Conservation (phyloP, 1,140 invertebrate species). For the Zaprionus inermis region DNA sequence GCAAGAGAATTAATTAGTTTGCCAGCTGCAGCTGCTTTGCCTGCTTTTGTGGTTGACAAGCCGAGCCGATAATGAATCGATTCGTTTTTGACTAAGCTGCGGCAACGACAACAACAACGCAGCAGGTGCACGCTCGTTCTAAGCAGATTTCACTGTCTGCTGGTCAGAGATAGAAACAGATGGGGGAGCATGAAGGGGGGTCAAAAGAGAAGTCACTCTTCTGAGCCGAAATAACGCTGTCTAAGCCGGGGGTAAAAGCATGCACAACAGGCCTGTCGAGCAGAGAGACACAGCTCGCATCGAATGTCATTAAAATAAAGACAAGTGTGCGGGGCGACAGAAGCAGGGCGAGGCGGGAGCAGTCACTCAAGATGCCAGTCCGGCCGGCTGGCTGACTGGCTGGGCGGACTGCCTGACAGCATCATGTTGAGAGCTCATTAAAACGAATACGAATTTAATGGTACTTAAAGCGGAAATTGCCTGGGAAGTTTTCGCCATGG, state of each 20-base stretch:
- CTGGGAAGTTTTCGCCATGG: constrained; percentile 79
- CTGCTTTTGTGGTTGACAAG: constrained; percentile 44
- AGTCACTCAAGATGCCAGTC: constrained; percentile 13
- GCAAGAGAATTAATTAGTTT: constrained; percentile 72
- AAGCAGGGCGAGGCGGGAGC: background rate
- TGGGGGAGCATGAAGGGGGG: background rate
- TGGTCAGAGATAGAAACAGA: constrained; percentile 50
- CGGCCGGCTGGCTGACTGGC: constrained; percentile 1
- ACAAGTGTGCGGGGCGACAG: constrained; percentile 24
- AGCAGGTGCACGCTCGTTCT: constrained; percentile 44
- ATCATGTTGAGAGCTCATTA: constrained; percentile 84
- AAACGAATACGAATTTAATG: constrained; percentile 83
- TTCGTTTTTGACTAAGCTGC: constrained; percentile 29
- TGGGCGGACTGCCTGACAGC: constrained; percentile 26
- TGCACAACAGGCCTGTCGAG: constrained; percentile 40
- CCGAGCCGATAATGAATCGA: constrained; percentile 54
- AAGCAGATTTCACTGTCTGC: constrained; percentile 66
- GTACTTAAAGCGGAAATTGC: constrained; percentile 84
- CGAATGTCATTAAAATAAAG: constrained; percentile 78
- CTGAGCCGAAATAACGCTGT: constrained; percentile 17
- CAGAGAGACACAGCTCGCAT: constrained; percentile 58
- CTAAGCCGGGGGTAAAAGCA: constrained; percentile 44
- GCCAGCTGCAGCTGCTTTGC: constrained; percentile 30
- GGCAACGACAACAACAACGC: background rate
- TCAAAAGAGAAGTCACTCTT: background rate